Evolutionary conservation across 2,888 invertebrate species (phyloP), one percentile per base, ranked within the genome.

Genomic region (Latrodectus elegans): DNA sequence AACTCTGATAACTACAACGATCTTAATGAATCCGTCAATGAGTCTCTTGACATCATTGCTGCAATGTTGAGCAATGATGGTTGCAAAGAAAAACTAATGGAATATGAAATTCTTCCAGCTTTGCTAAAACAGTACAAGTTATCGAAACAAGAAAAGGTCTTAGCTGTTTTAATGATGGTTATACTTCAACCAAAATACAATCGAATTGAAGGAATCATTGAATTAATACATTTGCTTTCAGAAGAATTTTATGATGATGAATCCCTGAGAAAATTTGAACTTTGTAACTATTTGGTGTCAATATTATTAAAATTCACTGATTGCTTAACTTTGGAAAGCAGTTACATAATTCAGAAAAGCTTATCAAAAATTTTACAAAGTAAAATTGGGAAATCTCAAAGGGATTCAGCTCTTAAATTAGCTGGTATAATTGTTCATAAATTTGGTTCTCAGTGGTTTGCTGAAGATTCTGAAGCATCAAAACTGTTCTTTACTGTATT

Each of bases 161-260:
- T 87, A 60, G 77, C 81, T 9, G 38, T 77, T 6, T 15, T 87
- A 8, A 77, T 87, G 52, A 73, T 82, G 72, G 53, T 87, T 22
- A 67, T 81, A 12, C 64, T 77, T 55, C 76, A 87, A 26, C 22
- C 71, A 14, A 77, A 87, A 53, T 55, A 73, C 10, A 81, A 65
- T 51, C 68, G 76, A 60, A 8, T 53, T 60, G 49, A 71, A 55
- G 81, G 81, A n/a, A 53, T 77, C 4, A 81, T 51, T 8, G 81
- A 81, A 26, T 15, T 87, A 52, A 51, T 87, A 10, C 96, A 92
- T 95, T 97, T 89, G 94, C 22, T 87, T n/a, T 76, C 96, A 0
- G 92, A 96, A 73, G 97, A 97, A 91, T 97, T 97, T 93, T 96
- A 96, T 91, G 96, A 96, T 0, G 97, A 97, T 92, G 95, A 96